These are phyloP conservation scores for Anagrus nilaparvatae DNA, from an alignment of 1,140 invertebrate species.

Conservation along the genomic window DNA sequence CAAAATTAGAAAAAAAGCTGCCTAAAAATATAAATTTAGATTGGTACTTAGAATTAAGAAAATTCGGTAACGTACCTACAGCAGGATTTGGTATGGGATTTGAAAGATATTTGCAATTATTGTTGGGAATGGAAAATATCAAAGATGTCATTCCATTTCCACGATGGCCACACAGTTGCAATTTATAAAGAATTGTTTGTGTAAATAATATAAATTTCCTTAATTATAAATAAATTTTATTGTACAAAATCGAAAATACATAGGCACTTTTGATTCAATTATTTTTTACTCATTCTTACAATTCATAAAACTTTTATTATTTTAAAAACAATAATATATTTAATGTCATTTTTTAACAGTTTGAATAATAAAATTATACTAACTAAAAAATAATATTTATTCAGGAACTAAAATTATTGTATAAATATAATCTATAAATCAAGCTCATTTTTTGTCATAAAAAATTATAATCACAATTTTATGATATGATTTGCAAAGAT, in stretches of 20 bases:
- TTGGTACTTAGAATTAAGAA: slow-evolving; percentile 90
- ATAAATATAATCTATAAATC: too few relatives aligned
- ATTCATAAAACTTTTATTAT: neutral
- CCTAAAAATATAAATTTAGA: slow-evolving; percentile 46
- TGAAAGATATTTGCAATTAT: slow-evolving; percentile 77
- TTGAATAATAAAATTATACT: neutral
- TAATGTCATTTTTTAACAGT: neutral
- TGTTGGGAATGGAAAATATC: slow-evolving; percentile 76
- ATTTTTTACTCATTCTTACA: neutral
- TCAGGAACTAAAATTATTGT: too few relatives aligned
- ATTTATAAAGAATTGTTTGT: slow-evolving; percentile 50
- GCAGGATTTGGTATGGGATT: slow-evolving; percentile 94
- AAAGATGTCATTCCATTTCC: slow-evolving; percentile 94
- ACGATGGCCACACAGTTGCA: slow-evolving; percentile 81
- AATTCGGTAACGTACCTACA: slow-evolving; percentile 78
- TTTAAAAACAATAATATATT: neutral
- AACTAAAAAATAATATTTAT: too few relatives aligned
- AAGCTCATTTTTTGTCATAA: too few relatives aligned
- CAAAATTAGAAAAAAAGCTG: slow-evolving; percentile 51
- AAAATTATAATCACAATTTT: too few relatives aligned
- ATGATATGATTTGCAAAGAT: too few relatives aligned
- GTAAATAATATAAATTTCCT: too few relatives aligned
- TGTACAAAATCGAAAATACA: too few relatives aligned
- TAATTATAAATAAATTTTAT: too few relatives aligned
- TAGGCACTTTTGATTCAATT: too few relatives aligned